Percentiles rank a stretch among this genome's conserved stretches.
Evolutionary conservation across 1,140 invertebrate species (phyloP).

Genomic region (Parapsyche elsis): DNA sequence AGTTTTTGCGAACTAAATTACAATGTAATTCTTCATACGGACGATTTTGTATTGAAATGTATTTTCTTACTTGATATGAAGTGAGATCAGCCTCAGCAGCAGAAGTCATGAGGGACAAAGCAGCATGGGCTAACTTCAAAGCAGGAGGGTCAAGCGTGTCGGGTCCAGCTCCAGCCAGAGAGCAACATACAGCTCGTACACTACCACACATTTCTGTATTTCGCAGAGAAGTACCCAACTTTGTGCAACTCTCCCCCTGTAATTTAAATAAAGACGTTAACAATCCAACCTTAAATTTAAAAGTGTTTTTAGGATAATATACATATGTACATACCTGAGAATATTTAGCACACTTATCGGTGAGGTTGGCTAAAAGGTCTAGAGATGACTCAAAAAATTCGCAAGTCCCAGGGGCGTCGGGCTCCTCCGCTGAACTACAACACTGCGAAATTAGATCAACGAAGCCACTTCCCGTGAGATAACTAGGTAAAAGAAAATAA

Average conservation of each 20-base stretch:
- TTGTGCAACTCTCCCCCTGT: slow-evolving; percentile 44
- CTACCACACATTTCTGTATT: slow-evolving; percentile 49
- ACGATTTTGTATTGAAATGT: not conserved
- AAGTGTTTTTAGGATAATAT: not conserved
- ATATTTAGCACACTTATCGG: slow-evolving; percentile 47
- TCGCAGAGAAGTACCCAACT: slow-evolving; percentile 36
- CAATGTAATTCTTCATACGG: no score
- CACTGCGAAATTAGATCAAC: slow-evolving; percentile 63
- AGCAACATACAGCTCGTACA: slow-evolving; percentile 48
- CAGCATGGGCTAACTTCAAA: slow-evolving; percentile 41
- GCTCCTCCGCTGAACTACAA: slow-evolving; percentile 64
- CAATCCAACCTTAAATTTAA: no score
- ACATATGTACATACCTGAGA: slow-evolving; percentile 34
- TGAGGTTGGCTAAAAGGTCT: slow-evolving; percentile 45
- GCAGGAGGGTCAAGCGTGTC: slow-evolving; percentile 34
- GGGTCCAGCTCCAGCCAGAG: slow-evolving; percentile 29
- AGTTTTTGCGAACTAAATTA: no score
- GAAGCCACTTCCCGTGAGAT: slow-evolving; percentile 63
- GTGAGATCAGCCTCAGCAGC: slow-evolving; percentile 46
- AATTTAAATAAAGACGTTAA: not conserved
- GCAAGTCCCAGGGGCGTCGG: slow-evolving; percentile 61
- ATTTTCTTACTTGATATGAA: slow-evolving; percentile 45
- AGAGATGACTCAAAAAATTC: slow-evolving; percentile 60
- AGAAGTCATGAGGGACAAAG: slow-evolving; percentile 39
- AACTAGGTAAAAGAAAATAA: slow-evolving; percentile 59